Conservation (phyloP, 2,113 vertebrate genomes). For the Ariopsis seemanni region DNA sequence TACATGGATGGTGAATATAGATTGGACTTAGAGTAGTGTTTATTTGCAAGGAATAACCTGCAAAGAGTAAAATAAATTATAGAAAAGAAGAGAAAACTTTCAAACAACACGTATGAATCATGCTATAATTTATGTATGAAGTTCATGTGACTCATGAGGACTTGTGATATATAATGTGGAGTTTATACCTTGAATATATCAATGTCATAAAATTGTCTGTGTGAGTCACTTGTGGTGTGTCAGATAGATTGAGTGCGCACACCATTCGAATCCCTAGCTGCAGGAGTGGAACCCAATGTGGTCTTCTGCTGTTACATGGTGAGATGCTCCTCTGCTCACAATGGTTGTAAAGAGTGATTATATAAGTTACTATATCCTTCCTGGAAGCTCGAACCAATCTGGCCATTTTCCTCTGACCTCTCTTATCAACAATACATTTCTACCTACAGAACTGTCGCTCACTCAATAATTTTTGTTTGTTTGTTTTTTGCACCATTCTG, state of each 20-base stretch:
- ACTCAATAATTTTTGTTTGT: too few relatives aligned
- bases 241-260: not conserved
- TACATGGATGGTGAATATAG: not conserved
- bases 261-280: not conserved
- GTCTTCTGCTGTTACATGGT: too few relatives aligned
- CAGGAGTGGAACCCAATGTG: too few relatives aligned
- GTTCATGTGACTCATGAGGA: not conserved
- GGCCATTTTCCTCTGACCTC: too few relatives aligned
- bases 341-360: too few relatives aligned
- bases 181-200: not conserved
- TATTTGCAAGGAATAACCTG: not conserved
- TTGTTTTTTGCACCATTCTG: too few relatives aligned
- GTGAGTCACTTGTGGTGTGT: not conserved
- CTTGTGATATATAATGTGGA: not conserved
- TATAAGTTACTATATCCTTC: too few relatives aligned
- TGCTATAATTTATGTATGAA: not conserved
- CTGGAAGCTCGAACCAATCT: too few relatives aligned
- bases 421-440: too few relatives aligned
- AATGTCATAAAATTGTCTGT: not conserved
- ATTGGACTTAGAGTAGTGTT: not conserved
- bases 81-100: not conserved
- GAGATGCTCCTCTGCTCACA: too few relatives aligned
- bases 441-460: too few relatives aligned
- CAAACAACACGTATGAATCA: not conserved
- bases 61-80: not conserved